These are phyloP conservation scores for Hormiphora californensis DNA, from an alignment of 37 sponge, comb jelly and placozoan genomes.

Conservation along the genomic window DNA sequence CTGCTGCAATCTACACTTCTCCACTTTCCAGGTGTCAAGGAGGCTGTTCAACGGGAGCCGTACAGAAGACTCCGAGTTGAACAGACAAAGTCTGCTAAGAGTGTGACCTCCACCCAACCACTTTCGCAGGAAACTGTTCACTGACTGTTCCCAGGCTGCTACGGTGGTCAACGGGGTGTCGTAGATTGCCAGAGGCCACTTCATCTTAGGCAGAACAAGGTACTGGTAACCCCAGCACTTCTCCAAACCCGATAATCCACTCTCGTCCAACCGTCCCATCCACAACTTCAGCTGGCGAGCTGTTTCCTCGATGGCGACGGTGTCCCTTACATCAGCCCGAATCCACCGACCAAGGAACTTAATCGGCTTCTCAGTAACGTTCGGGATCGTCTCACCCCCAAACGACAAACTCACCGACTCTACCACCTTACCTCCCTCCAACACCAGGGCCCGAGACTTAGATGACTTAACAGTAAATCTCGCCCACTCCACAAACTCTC, in stretches of 20 bases:
- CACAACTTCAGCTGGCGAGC: neutral
- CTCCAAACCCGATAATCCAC: neutral
- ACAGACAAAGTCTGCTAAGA: neutral
- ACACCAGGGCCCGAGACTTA: no score
- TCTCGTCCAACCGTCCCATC: neutral
- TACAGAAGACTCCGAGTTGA: no score
- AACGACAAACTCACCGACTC: neutral
- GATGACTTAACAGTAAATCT: no score
- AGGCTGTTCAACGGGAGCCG: no score
- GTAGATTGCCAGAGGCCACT: constrained; percentile 20
- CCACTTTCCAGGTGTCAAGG: no score
- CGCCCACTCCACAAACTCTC: no score
- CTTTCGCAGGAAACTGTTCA: neutral
- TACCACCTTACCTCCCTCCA: no score
- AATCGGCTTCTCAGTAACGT: neutral
- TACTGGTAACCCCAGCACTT: constrained; percentile 22
- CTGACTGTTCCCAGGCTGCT: neutral
- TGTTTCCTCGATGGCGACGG: neutral
- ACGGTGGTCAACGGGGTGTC: neutral
- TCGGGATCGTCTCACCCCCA: neutral
- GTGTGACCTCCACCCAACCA: no score
- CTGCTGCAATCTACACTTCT: no score
- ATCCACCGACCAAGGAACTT: constrained; percentile 6
- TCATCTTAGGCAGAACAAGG: neutral
- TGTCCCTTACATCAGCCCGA: neutral